Evolutionary conservation across 2,113 vertebrate genomes (phyloP).

Genomic region (Pyrgilauda ruficollis): DNA sequence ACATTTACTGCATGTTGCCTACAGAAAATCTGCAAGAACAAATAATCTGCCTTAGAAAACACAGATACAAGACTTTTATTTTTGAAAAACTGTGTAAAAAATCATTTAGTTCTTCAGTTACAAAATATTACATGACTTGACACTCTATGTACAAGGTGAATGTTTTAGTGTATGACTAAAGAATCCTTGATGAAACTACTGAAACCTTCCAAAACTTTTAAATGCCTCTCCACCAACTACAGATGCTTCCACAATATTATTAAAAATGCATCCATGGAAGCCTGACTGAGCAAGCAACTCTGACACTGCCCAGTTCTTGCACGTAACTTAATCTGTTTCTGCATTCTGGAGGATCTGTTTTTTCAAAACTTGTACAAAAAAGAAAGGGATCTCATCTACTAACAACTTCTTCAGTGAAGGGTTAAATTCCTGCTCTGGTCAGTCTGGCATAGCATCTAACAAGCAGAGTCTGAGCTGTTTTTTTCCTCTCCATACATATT

Average conservation of each 20-base stretch:
- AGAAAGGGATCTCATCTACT: not conserved
- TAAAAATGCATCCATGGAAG: not conserved
- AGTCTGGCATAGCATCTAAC: not conserved
- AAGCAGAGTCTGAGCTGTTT: not conserved
- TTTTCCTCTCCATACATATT: not conserved
- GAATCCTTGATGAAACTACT: not conserved
- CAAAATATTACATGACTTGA: not conserved
- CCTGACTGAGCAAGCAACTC: not conserved
- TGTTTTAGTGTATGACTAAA: not conserved
- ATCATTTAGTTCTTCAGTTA: not conserved
- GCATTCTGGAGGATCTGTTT: not conserved
- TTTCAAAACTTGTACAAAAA: not conserved
- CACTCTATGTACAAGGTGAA: not conserved
- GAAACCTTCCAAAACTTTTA: not conserved
- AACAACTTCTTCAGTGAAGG: not conserved
- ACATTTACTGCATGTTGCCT: not conserved
- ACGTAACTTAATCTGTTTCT: not conserved
- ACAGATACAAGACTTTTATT: not conserved
- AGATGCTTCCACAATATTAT: not conserved
- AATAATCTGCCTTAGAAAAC: not conserved
- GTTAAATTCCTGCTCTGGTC: not conserved
- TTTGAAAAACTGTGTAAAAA: not conserved
- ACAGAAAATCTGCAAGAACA: not conserved
- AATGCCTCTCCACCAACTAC: not conserved
- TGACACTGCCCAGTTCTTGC: not conserved